Evolutionary conservation across 2,888 invertebrate genomes (phyloP).

Genomic region (Clivina fossor): DNA sequence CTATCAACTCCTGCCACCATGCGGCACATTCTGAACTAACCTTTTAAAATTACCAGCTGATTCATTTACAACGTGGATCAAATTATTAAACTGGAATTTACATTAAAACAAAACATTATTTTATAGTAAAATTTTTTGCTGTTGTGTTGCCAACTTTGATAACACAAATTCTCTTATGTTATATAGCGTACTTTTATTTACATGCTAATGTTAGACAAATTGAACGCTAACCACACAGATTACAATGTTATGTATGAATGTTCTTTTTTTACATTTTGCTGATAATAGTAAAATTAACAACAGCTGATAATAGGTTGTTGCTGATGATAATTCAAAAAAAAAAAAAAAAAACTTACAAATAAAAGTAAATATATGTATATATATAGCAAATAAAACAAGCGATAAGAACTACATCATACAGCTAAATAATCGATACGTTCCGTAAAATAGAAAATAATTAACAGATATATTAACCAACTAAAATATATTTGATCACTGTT

Average conservation of each 20-base stretch:
- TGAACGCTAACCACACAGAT: no score
- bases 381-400: neutral
- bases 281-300: conserved; percentile 7
- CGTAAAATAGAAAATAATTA: conserved; percentile 3
- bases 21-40: no score
- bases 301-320: conserved; percentile 11
- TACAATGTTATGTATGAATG: conserved; percentile 10
- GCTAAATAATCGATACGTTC: conserved; percentile 14
- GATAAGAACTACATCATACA: conserved; percentile 10
- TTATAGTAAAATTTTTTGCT: no score
- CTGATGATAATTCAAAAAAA: conserved; percentile 14
- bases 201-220: no score
- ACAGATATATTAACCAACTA: neutral
- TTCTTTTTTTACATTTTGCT: conserved; percentile 24
- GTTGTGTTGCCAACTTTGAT: no score
- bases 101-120: no score
- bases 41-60: no score
- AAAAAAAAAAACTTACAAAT: conserved; percentile 20
- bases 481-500: neutral
- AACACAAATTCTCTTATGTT: no score
- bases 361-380: conserved; percentile 13
- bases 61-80: no score
- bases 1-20: no score
- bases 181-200: no score
- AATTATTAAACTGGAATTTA: no score